Evolutionary conservation across 53 echinoderm and acorn worm species (phyloP).

Genomic region (Echinarachnius parma): DNA sequence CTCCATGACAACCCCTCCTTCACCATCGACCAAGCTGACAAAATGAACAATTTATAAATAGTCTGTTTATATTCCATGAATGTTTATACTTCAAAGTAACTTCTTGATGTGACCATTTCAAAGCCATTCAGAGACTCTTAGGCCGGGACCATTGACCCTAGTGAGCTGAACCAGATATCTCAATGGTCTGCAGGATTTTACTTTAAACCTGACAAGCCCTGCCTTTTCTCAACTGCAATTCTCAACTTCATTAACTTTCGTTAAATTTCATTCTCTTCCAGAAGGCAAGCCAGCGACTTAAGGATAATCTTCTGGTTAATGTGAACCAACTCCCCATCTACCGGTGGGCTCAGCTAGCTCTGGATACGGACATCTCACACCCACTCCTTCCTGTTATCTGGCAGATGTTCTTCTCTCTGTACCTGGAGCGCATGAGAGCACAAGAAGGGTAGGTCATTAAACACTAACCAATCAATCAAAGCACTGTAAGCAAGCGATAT

Average conservation of each 20-base stretch:
- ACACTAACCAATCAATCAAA: too few relatives aligned
- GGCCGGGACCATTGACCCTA: too few relatives aligned
- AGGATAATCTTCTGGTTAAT: slow-evolving; percentile 52
- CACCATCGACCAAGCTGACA: slow-evolving; percentile 75
- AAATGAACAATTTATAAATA: too few relatives aligned
- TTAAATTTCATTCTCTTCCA: neutral
- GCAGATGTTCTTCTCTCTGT: slow-evolving; percentile 84
- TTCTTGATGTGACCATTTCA: too few relatives aligned
- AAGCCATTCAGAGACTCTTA: too few relatives aligned
- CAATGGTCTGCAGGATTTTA: too few relatives aligned
- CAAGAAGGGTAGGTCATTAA: slow-evolving; percentile 24
- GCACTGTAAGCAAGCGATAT: too few relatives aligned
- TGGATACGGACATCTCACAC: slow-evolving; percentile 77
- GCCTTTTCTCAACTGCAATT: too few relatives aligned
- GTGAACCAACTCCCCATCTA: slow-evolving; percentile 75
- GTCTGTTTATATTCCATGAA: too few relatives aligned
- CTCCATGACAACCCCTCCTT: slow-evolving; percentile 58
- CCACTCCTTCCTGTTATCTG: slow-evolving; percentile 81
- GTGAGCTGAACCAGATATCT: too few relatives aligned
- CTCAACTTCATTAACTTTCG: neutral
- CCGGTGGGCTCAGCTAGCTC: slow-evolving; percentile 83
- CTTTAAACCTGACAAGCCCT: too few relatives aligned
- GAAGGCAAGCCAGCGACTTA: slow-evolving; percentile 72
- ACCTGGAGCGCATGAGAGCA: slow-evolving; percentile 63
- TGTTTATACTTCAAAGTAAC: too few relatives aligned